phyloP scores from a whole-genome alignment of 2,113 vertebrate species.

The Thamnophis sirtalis region DNA sequence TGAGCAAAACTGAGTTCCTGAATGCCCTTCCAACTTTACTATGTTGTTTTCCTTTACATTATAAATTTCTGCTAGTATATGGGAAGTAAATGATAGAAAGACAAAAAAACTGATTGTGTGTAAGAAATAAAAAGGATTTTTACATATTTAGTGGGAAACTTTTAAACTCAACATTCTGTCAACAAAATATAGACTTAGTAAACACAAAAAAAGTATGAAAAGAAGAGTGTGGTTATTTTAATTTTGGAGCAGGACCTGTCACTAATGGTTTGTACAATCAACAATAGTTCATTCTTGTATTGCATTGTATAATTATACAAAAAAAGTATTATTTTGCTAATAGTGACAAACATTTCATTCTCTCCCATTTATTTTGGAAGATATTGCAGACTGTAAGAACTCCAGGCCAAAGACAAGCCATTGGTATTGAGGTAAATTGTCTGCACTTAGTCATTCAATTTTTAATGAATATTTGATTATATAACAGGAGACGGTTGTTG shows the following conservation, averaged over 20 bases:
- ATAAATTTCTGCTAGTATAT: neutral
- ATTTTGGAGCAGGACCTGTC: neutral
- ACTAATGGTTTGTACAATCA: neutral
- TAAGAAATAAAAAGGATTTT: neutral
- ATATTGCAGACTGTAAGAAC: slow-evolving; percentile 89
- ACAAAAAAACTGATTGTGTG: neutral
- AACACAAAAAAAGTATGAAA: neutral
- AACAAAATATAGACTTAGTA: neutral
- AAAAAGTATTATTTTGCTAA: neutral
- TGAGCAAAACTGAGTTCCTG: neutral
- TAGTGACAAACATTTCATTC: neutral
- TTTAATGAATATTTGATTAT: neutral
- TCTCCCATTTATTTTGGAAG: slow-evolving; percentile 65
- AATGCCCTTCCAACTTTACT: neutral
- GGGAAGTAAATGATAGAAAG: neutral
- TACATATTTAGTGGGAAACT: neutral
- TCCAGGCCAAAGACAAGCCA: slow-evolving; percentile 87
- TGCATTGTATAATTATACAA: neutral
- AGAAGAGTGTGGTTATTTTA: neutral
- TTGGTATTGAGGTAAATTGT: slow-evolving; percentile 88
- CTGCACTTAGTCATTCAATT: neutral
- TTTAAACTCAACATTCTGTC: neutral
- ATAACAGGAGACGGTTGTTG: neutral
- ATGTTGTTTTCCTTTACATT: neutral
- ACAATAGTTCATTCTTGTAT: neutral